Base-by-base conservation (phyloP, 1,140 invertebrate species). In the Achatina immaculata region DNA sequence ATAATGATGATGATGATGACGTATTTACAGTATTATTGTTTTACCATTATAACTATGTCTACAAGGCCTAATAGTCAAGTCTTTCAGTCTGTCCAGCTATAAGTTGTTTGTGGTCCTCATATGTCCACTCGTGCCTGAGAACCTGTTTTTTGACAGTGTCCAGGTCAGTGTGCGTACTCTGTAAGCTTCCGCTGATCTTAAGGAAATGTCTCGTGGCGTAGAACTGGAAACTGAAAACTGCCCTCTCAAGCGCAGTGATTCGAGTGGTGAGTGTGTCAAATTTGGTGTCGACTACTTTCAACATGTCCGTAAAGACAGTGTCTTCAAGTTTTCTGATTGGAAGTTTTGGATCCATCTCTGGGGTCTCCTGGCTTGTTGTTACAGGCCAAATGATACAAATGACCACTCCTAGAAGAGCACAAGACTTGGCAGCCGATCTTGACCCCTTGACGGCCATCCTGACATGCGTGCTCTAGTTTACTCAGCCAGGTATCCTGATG, bases 211-310 rank as follows among this genome's bases (percentile, higher is more conserved):
- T 43, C 0, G 84, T 71, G 68, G 81, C 83, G 45, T 82, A 86
- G 75, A 82, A 87, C 65, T 87, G 86, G 21, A 87, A 66, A 19
- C 78, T 73, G 40, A 82, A 85, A 9, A 87, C 58, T 0, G 83
- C 79, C 36, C 82, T 65, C 69, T 87, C 86, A 65, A 87, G 62
- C 7, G 83, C 55, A 0, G 74, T 79, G 43, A 87, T 83, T 31
- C 86, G 71, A 19, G 82, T 78, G 72, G 83, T 87, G 7, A 87
- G 62, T 34, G 86, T 85, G 38, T 87, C 83, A 65, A 87, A 87
- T 51, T 87, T 87, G 48, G 81, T 78, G 71, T 85, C 86, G 1
- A 87, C 86, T 3, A 83, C 83, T 62, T 79, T 81, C 43, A 86
- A 55, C 68, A 86, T 81, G 16, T 85, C 81, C 6, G 62, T 74